A percentile compares a stretch with the other conserved stretches of the same genome.
phyloP scores from a whole-genome alignment of 1,140 invertebrate genomes.

The Rhizoglyphus robini region DNA sequence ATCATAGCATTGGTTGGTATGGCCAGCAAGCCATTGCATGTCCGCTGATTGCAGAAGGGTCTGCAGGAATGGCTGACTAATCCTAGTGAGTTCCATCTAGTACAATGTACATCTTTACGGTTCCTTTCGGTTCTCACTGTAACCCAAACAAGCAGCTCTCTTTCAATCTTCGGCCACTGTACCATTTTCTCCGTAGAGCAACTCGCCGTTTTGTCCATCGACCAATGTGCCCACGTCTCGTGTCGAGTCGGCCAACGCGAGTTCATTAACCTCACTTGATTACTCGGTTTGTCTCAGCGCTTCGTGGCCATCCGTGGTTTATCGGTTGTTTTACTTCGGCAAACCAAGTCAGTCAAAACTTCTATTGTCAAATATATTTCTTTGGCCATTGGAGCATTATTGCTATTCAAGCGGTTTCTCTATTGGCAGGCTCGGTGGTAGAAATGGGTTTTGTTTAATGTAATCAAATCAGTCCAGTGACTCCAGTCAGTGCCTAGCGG shows the following conservation, averaged over 20 bases:
- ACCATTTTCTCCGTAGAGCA: conserved; percentile 14
- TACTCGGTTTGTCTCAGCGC: no score
- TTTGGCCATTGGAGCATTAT: no score
- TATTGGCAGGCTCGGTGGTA: no score
- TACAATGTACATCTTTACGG: neutral
- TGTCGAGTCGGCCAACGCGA: neutral
- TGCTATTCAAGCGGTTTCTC: no score
- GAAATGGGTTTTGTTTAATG: no score
- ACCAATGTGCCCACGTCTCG: conserved; percentile 18
- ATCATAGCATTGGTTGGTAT: conserved; percentile 98
- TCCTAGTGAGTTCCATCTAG: conserved; percentile 43
- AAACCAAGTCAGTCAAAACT: no score
- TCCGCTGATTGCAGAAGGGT: conserved; percentile 87
- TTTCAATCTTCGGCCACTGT: conserved; percentile 56
- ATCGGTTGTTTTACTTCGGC: no score
- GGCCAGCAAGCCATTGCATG: conserved; percentile 95
- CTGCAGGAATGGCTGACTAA: conserved; percentile 90
- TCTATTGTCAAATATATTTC: no score
- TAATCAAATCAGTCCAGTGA: no score
- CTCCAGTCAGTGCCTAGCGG: no score
- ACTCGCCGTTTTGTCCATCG: conserved; percentile 5
- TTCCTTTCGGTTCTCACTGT: neutral
- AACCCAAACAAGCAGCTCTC: conserved; percentile 37
- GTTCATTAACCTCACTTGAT: no score
- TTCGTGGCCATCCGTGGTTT: no score